Base-by-base conservation (phyloP, 2,113 vertebrate species). In the Rallus limicola region DNA sequence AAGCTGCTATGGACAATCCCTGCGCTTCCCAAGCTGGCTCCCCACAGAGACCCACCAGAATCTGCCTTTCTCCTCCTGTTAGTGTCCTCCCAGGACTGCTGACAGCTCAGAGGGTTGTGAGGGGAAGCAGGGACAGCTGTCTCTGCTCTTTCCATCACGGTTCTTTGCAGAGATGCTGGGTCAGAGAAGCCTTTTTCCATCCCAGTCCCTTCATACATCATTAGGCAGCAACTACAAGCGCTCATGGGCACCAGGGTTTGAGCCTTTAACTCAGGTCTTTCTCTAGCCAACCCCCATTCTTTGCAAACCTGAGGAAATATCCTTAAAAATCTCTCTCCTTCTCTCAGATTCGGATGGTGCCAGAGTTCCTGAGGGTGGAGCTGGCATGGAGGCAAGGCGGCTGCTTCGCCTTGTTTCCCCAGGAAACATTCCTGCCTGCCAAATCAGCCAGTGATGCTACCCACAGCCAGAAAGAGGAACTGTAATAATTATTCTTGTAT, bases 11-110 rank as follows among this genome's bases (percentile, higher is more conserved):
- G 8, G 78, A 48, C 24, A 11, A 86, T 42, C 81, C 75, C 34
- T 26, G 34, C 0, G 0, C 29, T 89, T 75, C 38, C 68, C 18
- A 1, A 62, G 31, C 38, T 28, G 0, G 1, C 7, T 88, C 26
- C 86, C 33, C 3, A 12, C 0, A 5, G 59, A 69, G 6, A 42
- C 16, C 46, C 79, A 59, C 8, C 33, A 24, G 82, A 64, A 72
- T 42, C 36, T 74, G 82, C 75, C 44, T 74, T 65, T 92, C n/a
- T 63, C 24, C 72, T 76, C 29, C 34, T 50, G 31, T 5, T 13
- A 4, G 16, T 3, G 6, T 71, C 76, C 82, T 63, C 46, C 56
- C 78, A 42, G 67, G 34, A 1, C 44, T 17, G 65, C 80, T 82
- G 88, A 9, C 40, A 81, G 76, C 88, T 36, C 6, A 3, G 5